Evolutionary conservation across 2,113 vertebrate genomes (phyloP), one percentile per base, ranked within the genome.

Genomic region (Chaetura pelagica): DNA sequence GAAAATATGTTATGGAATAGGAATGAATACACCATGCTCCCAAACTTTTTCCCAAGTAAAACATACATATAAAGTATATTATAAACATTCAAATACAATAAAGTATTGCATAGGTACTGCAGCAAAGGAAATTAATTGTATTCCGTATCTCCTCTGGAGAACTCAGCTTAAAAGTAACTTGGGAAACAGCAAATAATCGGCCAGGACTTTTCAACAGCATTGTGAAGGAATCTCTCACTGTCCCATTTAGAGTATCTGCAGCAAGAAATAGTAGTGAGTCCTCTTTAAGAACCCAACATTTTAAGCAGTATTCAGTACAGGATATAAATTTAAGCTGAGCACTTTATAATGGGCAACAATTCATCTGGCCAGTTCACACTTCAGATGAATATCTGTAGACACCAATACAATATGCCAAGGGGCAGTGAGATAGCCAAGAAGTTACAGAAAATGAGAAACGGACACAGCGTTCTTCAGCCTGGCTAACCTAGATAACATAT

Each of bases 401-500:
- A 94, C 54, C 61, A 69, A 34, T 23, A 48, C 5, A 46, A 51
- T 30, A 44, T 3, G 21, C 90, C 90, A 90, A 82, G 58, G 64
- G 71, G 26, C 38, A n/a, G 48, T 5, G n/a, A 91, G 75, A 62
- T 8, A 79, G 90, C 78, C 72, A 72, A 91, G 61, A 74, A 72
- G 78, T 62, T 83, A 54, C 84, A 84, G 71, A 83, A 84, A 91
- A 91, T 74, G 62, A 77, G 83, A 40, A 63, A 77, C 77, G 80
- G 89, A 95, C 94, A 73, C 6, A 8, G 54, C 6, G 32, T 93
- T 96, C 81, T 51, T 77, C 51, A 74, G 69, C 68, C 78, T 93
- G 78, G 90, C 78, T 95, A 96, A 88, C 72, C 57, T 40, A 95
- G 93, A 93, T 91, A 97, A 90, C 84, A 68, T 96, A 86, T 97